phyloP scores from a whole-genome alignment of 2,113 vertebrate species.

The Phalacrocorax brasilianus region DNA sequence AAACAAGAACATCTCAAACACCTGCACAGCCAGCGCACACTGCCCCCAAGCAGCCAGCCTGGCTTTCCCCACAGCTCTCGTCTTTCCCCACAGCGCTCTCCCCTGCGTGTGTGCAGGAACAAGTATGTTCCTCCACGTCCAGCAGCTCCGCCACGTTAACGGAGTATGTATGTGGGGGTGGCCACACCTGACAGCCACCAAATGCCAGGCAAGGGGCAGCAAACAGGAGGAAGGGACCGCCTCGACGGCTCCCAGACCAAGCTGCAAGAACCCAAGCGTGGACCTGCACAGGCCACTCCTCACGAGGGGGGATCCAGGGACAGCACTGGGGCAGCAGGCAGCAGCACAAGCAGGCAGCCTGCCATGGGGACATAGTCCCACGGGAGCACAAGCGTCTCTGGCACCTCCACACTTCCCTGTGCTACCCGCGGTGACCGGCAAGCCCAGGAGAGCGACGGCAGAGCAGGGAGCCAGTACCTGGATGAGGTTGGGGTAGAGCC shows the following conservation, averaged over 20 bases:
- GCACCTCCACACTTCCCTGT: rapidly evolving
- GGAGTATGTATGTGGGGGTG: rapidly evolving
- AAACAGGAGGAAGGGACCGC: background rate
- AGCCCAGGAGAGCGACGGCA: rapidly evolving
- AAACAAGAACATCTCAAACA: background rate
- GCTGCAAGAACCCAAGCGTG: background rate
- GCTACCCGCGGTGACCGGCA: background rate
- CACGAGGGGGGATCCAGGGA: rapidly evolving
- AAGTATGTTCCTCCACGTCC: rapidly evolving
- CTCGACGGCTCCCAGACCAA: background rate
- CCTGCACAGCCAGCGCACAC: background rate
- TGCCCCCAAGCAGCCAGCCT: background rate
- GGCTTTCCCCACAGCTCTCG: background rate
- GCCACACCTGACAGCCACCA: background rate
- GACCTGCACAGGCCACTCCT: background rate
- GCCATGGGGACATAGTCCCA: background rate
- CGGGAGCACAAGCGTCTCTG: background rate
- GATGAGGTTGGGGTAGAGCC: constrained; percentile 95
- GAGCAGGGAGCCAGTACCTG: constrained; percentile 73
- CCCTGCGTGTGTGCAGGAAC: rapidly evolving
- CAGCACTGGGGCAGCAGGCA: background rate
- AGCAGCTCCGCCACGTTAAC: background rate
- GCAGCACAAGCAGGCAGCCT: background rate
- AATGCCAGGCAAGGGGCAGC: rapidly evolving
- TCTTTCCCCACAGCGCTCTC: background rate